Evolutionary conservation across 2,113 vertebrate species (phyloP).

Genomic region (Nerophis lumbriciformis): DNA sequence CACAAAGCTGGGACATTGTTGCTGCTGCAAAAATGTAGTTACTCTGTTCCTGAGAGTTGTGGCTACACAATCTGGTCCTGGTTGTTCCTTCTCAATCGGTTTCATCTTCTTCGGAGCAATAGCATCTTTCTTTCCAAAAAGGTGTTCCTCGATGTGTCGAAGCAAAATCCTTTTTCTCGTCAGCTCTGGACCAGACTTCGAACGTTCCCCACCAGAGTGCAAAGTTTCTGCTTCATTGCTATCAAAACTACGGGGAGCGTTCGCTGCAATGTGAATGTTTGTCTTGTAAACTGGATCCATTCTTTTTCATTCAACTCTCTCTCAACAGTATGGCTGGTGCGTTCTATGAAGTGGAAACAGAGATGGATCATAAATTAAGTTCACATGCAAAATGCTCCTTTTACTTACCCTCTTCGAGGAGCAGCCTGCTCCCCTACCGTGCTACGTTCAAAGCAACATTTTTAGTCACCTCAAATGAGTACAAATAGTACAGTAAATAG

Average conservation of each 20-base stretch:
- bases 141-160: slow-evolving; percentile 39
- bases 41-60: slow-evolving; percentile 46
- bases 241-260: background rate
- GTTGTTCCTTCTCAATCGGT: background rate
- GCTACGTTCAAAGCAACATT: too few relatives aligned
- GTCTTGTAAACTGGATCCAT: slow-evolving; percentile 28
- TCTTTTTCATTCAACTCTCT: background rate
- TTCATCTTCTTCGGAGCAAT: slow-evolving; percentile 30
- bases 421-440: background rate
- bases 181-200: slow-evolving; percentile 24
- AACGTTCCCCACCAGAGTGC: slow-evolving; percentile 2
- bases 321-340: background rate
- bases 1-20: background rate
- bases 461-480: too few relatives aligned
- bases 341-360: slow-evolving; percentile 3
- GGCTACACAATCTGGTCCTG: rapidly evolving
- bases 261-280: background rate
- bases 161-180: slow-evolving; percentile 38
- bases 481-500: too few relatives aligned
- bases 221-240: background rate
- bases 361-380: background rate
- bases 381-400: background rate
- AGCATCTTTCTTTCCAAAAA: slow-evolving; percentile 31
- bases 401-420: background rate
- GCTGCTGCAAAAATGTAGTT: slow-evolving; percentile 34